Percentiles rank a stretch among this genome's conserved stretches.
Conservation (phyloP, 2,113 vertebrate species). For the Columbina picui region DNA sequence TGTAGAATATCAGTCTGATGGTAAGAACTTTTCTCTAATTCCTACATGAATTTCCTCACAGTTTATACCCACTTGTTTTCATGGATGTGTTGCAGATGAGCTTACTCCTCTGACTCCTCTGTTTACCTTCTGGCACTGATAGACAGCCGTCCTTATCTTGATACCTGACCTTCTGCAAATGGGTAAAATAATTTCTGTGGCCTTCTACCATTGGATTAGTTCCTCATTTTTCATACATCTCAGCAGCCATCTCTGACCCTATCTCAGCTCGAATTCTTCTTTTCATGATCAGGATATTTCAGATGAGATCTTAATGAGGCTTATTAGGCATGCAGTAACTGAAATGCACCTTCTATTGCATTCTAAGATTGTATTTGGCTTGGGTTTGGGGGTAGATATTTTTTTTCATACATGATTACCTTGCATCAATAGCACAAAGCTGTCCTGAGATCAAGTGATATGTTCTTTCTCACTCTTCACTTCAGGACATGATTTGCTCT, state of each 20-base stretch:
- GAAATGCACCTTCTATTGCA: background rate
- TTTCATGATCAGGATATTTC: background rate
- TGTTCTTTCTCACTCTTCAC: background rate
- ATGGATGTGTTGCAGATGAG: background rate
- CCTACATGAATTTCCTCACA: background rate
- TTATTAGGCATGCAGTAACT: background rate
- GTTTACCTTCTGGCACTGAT: background rate
- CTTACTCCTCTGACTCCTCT: background rate
- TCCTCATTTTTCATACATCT: background rate
- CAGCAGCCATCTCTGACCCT: background rate
- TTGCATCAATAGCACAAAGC: background rate
- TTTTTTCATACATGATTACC: background rate
- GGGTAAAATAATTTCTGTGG: background rate
- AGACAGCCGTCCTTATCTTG: background rate
- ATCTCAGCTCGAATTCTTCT: background rate
- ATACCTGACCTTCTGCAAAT: background rate
- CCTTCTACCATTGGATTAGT: background rate
- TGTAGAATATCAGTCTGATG: background rate
- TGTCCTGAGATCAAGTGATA: background rate
- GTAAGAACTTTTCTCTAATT: background rate
- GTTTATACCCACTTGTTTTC: background rate
- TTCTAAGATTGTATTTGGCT: background rate
- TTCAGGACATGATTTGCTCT: background rate
- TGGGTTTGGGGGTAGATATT: background rate
- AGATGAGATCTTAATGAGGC: background rate